Evolutionary conservation across 1,140 invertebrate genomes (phyloP), one percentile per base, ranked within the genome.

Genomic region (Pseudomyrmex dendroicus): DNA sequence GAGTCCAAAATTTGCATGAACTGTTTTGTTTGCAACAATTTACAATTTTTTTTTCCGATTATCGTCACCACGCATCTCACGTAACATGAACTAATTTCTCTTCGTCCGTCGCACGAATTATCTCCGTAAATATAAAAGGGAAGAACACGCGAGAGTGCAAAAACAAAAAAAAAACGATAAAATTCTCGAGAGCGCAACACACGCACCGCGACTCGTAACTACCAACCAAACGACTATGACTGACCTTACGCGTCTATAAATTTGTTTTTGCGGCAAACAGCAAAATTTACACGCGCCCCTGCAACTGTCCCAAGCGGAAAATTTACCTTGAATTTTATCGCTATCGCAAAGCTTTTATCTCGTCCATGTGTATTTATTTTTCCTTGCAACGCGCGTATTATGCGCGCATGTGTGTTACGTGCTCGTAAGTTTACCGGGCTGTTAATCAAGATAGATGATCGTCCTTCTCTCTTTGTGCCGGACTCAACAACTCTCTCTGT

Each of bases 51-150:
- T 46, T 35, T 13, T 10, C 35, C 54, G 52, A 73, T 77, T 76
- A 83, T 77, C 82, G n/a, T 56, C 54, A 25, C 25, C 44, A 52
- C 61, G 68, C 15, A 83, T 77, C 73, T 83, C 73, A 83, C 82
- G 82, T 83, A 83, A 52, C 25, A 44, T 50, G 64, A 67, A 22
- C 50, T 73, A 63, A 76, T 67, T 35, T 54, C 46, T 46, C 66
- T 77, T 48, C 44, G 1, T 3, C 13, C 48, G 2, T 35, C 8
- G 17, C 35, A 3, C 46, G 63, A 67, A 17, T 77, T 77, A 83
- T 61, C 82, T 48, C 52, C 50, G 12, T 67, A 61, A 61, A 77
- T 77, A 83, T 5, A 35, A 35, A 35, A 77, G 77, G 35, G 25
- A 22, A 63, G 54, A 50, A 62, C 35, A 70, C 35, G 57, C 57